phyloP scores from a whole-genome alignment of 1,140 invertebrate genomes.

The Alviniconcha marisindica region DNA sequence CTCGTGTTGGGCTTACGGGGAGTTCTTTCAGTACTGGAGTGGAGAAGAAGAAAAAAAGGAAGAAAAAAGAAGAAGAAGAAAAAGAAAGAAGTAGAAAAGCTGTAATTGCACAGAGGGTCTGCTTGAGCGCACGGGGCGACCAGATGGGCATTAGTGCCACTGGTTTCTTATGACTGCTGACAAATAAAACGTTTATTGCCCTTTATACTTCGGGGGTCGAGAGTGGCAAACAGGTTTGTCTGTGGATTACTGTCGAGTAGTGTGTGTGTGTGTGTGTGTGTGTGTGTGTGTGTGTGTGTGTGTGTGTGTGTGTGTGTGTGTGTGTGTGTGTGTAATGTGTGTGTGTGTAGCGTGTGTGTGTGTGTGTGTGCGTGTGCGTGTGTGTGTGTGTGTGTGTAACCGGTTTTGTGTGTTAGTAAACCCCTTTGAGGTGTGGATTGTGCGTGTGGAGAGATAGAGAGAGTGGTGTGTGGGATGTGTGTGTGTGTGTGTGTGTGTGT shows the following conservation, averaged over 20 bases:
- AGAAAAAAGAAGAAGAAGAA: not conserved
- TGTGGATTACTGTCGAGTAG: not conserved
- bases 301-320: slow-evolving; percentile 3
- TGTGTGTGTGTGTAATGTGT: too few species aligned
- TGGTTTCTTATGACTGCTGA: not conserved
- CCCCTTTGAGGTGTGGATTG: too few species aligned
- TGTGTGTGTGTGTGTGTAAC: too few species aligned
- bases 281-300: slow-evolving; percentile 3
- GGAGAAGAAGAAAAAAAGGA: not conserved
- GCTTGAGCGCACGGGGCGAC: not conserved
- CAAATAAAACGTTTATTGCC: not conserved
- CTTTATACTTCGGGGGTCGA: not conserved
- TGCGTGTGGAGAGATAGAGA: too few species aligned
- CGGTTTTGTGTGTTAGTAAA: too few species aligned
- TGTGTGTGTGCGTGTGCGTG: not conserved
- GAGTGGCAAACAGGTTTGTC: not conserved
- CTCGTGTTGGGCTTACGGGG: too few species aligned
- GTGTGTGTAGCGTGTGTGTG: too few species aligned
- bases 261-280: too few species aligned
- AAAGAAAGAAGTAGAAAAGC: not conserved
- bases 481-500: too few species aligned
- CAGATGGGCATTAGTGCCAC: not conserved
- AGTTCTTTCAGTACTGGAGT: too few species aligned
- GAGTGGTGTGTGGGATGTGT: too few species aligned
- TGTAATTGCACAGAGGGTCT: not conserved